Evolutionary conservation across 2,888 invertebrate species (phyloP).

Genomic region (Creontiades dilutus): DNA sequence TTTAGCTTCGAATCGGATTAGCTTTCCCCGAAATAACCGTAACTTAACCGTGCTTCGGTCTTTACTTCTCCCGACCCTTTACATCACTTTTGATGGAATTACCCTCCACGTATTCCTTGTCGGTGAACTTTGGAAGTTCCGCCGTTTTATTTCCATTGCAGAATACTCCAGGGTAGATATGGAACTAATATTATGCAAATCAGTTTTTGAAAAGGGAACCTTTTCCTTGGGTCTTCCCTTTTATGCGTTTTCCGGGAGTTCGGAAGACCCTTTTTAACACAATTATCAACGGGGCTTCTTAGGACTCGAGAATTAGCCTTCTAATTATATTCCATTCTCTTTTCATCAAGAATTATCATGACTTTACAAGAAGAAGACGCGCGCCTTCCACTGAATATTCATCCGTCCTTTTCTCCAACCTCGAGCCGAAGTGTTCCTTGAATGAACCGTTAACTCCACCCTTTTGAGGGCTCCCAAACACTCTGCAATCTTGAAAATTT

Average conservation of each 20-base stretch:
- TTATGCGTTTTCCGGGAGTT: constrained; percentile 51
- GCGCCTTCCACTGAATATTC: constrained; percentile 62
- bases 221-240: constrained; percentile 28
- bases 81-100: constrained; percentile 49
- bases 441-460: constrained; percentile 55
- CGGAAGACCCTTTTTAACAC: constrained; percentile 61
- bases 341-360: constrained; percentile 70
- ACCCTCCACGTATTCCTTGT: constrained; percentile 51
- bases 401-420: constrained; percentile 41
- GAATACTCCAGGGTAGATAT: constrained; percentile 49
- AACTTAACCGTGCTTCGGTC: constrained; percentile 17
- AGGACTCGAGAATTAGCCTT: constrained; percentile 62
- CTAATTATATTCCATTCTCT: constrained; percentile 71
- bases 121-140: constrained; percentile 16
- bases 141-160: constrained; percentile 48
- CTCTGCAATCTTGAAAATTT: background rate
- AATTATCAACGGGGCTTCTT: constrained; percentile 62
- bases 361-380: constrained; percentile 64
- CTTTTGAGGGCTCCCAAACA: constrained; percentile 49
- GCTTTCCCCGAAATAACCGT: constrained; percentile 27
- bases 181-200: constrained; percentile 67
- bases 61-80: background rate
- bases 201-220: constrained; percentile 48
- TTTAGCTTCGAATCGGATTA: constrained; percentile 28
- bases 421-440: constrained; percentile 32